phyloP scores from a whole-genome alignment of 23 tunicate genomes.

The Botrylloides violaceus region DNA sequence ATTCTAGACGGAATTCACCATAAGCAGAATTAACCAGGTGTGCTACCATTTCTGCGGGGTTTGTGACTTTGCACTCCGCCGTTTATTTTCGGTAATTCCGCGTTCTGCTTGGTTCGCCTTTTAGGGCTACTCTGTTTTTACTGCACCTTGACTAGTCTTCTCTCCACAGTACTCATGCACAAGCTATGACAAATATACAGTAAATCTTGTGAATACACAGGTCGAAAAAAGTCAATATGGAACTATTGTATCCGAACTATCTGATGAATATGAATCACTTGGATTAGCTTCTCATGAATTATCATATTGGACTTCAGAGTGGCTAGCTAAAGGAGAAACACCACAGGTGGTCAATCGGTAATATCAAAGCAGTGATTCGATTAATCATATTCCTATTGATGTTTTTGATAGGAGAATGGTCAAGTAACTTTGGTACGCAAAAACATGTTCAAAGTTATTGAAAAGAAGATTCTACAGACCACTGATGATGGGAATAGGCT shows the following conservation, averaged over 20 bases:
- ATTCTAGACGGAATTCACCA: no score
- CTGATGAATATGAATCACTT: not conserved
- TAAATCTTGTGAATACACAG: not conserved
- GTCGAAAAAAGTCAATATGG: constrained; percentile 11
- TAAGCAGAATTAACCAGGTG: no score
- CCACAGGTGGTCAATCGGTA: not conserved
- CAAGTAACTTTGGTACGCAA: constrained; percentile 13
- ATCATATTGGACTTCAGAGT: constrained; percentile 14
- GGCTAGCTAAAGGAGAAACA: not conserved
- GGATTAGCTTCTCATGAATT: not conserved
- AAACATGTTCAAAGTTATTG: not conserved
- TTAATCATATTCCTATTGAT: not conserved
- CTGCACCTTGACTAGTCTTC: no score
- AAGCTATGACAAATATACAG: not conserved
- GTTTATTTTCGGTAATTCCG: no score
- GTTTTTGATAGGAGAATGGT: constrained; percentile 4
- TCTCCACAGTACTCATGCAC: no score
- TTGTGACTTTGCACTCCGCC: no score
- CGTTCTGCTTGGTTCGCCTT: no score
- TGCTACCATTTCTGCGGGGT: no score
- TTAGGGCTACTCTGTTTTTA: no score
- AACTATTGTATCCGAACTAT: not conserved
- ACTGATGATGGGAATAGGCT: constrained; percentile 12
- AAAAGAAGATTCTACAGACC: constrained; percentile 1
- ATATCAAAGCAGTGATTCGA: not conserved